Percentiles rank a stretch among this genome's conserved stretches.
phyloP scores from a whole-genome alignment of 2,113 vertebrate genomes.

The Ictalurus furcatus region DNA sequence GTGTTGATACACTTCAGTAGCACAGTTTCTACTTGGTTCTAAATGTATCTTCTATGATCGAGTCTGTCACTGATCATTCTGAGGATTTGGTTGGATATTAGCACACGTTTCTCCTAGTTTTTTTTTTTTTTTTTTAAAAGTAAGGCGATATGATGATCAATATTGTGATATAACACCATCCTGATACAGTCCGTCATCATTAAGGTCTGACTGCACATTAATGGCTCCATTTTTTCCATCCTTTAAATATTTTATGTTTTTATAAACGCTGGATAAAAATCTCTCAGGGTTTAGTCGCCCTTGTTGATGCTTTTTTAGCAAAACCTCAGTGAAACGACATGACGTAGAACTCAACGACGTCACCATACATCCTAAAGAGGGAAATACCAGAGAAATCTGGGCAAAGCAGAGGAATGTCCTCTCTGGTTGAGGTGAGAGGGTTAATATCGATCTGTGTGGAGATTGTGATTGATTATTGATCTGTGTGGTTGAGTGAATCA shows the following conservation, averaged over 20 bases:
- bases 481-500: not conserved
- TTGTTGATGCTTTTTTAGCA: not conserved
- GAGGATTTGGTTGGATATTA: not conserved
- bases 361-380: not conserved
- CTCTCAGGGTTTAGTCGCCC: not conserved
- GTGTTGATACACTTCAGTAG: not conserved
- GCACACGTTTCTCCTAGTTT: not conserved
- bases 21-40: not conserved
- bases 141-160: not conserved
- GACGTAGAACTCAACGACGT: too few species aligned
- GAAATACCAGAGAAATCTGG: not conserved
- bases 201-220: not conserved
- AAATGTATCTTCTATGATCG: not conserved
- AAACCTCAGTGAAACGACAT: not conserved
- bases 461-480: not conserved
- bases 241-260: not conserved
- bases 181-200: not conserved
- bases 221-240: not conserved
- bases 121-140: too few species aligned
- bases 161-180: not conserved
- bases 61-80: not conserved
- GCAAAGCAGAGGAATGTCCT: not conserved
- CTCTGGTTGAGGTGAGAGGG: not conserved
- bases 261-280: not conserved
- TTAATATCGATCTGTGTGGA: not conserved